Evolutionary conservation across 35 echinoderm and acorn worm species (phyloP).

Genomic region (Stichopus chloronotus): DNA sequence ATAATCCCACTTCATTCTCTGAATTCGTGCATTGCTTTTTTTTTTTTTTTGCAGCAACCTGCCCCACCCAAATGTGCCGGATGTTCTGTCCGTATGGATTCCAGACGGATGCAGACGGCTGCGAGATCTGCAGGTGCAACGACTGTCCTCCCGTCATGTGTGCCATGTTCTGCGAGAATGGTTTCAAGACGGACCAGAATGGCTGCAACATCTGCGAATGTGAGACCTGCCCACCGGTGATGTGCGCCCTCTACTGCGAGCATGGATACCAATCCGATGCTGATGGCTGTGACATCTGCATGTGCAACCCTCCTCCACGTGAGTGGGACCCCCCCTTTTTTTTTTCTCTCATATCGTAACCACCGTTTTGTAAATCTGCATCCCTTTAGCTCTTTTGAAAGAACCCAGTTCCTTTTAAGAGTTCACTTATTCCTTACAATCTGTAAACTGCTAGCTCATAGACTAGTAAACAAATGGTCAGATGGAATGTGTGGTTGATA

Average conservation of each 20-base stretch:
- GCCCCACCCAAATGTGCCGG: slow-evolving; percentile 47
- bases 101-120: slow-evolving; percentile 48
- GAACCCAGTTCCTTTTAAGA: background rate
- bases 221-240: slow-evolving; percentile 49
- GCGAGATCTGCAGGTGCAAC: slow-evolving; percentile 60
- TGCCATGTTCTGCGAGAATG: slow-evolving; percentile 65
- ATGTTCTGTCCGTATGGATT: slow-evolving; percentile 56
- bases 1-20: no score
- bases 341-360: background rate
- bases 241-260: slow-evolving; percentile 43
- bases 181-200: slow-evolving; percentile 64
- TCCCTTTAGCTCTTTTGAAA: background rate
- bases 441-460: background rate
- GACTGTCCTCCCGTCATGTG: slow-evolving; percentile 16
- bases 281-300: slow-evolving; percentile 45
- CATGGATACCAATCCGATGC: slow-evolving; percentile 17
- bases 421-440: background rate
- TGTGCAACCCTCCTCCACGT: slow-evolving; percentile 60
- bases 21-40: no score
- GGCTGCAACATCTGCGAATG: slow-evolving; percentile 43
- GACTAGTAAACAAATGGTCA: background rate
- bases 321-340: background rate
- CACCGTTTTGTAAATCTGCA: no score
- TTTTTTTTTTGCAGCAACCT: slow-evolving; percentile 40
- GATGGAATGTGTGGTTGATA: background rate